Conservation (phyloP, 1,140 invertebrate genomes). For the Panagrolaimus sp. region DNA sequence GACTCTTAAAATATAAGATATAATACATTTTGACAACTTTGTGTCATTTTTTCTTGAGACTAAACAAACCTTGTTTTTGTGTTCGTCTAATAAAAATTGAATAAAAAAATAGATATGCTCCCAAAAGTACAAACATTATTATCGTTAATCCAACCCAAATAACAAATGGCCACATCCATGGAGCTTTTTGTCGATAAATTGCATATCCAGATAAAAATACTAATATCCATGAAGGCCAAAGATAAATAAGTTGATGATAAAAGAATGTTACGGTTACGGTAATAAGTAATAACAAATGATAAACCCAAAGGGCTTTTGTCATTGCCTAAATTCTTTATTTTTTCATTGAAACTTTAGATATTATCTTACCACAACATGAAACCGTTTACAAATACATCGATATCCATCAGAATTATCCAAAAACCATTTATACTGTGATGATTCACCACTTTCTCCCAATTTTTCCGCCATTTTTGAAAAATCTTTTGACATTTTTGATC, state of each 20-base stretch:
- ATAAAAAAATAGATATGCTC: slow-evolving; percentile 22
- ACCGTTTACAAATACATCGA: neutral
- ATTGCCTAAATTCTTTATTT: neutral
- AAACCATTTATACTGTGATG: neutral
- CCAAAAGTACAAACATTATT: slow-evolving; percentile 17
- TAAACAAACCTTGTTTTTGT: slow-evolving; percentile 14
- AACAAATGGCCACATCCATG: slow-evolving; percentile 22
- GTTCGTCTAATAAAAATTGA: slow-evolving; percentile 12
- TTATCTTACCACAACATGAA: neutral
- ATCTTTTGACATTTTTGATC: too few relatives aligned
- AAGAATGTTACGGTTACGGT: neutral
- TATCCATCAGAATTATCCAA: slow-evolving; percentile 1
- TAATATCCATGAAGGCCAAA: slow-evolving; percentile 13
- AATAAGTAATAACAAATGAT: neutral
- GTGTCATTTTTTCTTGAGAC: neutral
- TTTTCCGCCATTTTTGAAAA: too few relatives aligned
- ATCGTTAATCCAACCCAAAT: slow-evolving; percentile 17
- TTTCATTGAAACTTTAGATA: neutral
- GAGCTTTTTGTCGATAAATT: slow-evolving; percentile 16
- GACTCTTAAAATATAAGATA: neutral
- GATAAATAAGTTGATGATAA: neutral
- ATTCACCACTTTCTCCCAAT: neutral
- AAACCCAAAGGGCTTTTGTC: slow-evolving; percentile 4
- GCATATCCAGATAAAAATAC: slow-evolving; percentile 19
- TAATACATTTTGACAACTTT: neutral